phyloP scores from a whole-genome alignment of 1,140 invertebrate genomes.

The Andricus grossulariae region DNA sequence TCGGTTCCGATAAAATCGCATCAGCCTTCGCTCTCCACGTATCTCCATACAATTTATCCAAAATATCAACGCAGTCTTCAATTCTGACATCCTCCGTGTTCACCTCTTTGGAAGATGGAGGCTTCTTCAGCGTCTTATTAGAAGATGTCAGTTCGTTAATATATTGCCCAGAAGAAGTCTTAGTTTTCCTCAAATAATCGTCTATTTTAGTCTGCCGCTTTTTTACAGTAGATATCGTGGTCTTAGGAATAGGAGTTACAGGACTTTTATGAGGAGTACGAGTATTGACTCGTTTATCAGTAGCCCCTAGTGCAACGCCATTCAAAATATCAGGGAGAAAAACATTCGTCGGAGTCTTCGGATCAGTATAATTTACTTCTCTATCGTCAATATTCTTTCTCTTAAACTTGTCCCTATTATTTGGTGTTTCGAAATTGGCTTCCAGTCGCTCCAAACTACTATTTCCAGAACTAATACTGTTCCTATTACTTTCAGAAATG shows the following conservation, averaged over 20 bases:
- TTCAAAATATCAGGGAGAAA: neutral
- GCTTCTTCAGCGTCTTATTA: slow-evolving; percentile 9
- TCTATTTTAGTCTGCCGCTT: slow-evolving; percentile 39
- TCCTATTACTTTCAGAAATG: slow-evolving; percentile 55
- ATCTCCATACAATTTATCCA: slow-evolving; percentile 76
- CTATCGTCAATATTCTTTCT: slow-evolving; percentile 37
- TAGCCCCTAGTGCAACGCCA: neutral
- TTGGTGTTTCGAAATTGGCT: slow-evolving; percentile 70
- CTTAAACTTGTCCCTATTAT: slow-evolving; percentile 67
- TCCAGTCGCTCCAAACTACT: slow-evolving; percentile 72
- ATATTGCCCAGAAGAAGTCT: slow-evolving; percentile 4
- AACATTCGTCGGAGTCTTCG: slow-evolving; percentile 27
- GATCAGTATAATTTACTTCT: neutral
- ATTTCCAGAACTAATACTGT: slow-evolving; percentile 65
- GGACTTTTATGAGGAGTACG: neutral
- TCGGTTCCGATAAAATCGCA: slow-evolving; percentile 60
- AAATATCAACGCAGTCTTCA: slow-evolving; percentile 70
- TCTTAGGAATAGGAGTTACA: neutral
- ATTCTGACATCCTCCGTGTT: slow-evolving; percentile 44
- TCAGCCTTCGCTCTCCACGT: slow-evolving; percentile 72
- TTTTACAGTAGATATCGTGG: neutral
- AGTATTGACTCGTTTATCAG: slow-evolving; percentile 6
- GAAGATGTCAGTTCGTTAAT: neutral
- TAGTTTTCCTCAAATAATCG: slow-evolving; percentile 37
- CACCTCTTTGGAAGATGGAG: slow-evolving; percentile 36